Base-by-base conservation (phyloP, 2,888 invertebrate genomes). In the Athalia rosae region DNA sequence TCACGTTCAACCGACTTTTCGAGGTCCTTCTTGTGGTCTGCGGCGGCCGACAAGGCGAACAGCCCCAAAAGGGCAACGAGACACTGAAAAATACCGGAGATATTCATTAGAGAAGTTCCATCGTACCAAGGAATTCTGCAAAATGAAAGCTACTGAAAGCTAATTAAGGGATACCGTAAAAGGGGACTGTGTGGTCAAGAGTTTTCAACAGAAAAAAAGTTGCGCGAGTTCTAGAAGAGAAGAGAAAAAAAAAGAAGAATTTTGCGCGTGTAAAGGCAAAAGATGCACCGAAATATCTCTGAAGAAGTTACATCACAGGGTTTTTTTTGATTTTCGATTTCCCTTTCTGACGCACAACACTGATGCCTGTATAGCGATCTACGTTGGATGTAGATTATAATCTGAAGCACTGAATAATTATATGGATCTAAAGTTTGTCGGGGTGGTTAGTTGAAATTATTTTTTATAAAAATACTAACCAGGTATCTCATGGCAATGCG, bases 1-100 rank as follows among this genome's bases (percentile, higher is more conserved):
- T 88, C 89, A 4, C 87, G 77, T 78, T 90, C 89, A 1, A 88
- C 89, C 6, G 87, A 87, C 61, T 85, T 84, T 77, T 89, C 89
- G 11, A 89, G 81, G 41, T 88, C 87, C 79, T 82, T 81, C 61
- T 77, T 81, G n/a, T 73, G 78, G 41, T 76, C 81, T 53, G 81
- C 81, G 64, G 62, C 77, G 6, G 62, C 43, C 78, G 79, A 76
- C 56, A 74, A 43, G 73, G 79, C 45, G 71, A 77, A 80, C n/a
- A 78, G 61, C 63, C 67, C 77, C n/a, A 78, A n/a, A 43, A 77
- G 43, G 69, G 76, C 67, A 43, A 78, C 53, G 67, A 76, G 67
- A 69, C 59, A 69, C 78, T 78, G 69, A 0, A 78, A 78, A 56
- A 48, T 48, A n/a, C 41, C 76, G 13, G 6, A 11, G 48, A 53